Conservation (phyloP, 1,140 invertebrate species). For the Oscheius sp. region DNA sequence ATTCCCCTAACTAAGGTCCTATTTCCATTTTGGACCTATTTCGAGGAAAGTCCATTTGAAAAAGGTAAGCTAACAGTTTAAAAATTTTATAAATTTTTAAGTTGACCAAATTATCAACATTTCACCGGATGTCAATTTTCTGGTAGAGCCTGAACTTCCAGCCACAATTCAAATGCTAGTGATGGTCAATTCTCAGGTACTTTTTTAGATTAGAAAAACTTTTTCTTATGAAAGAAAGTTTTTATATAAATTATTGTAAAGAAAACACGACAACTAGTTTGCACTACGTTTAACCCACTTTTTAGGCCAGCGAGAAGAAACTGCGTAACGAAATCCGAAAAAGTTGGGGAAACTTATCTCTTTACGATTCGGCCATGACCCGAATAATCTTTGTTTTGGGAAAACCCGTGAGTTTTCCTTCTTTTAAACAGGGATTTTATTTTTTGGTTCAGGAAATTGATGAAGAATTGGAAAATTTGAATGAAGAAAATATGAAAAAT, state of each 20-base stretch:
- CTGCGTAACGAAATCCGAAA: neutral
- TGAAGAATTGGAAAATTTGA: neutral
- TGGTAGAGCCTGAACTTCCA: neutral
- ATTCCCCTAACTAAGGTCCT: neutral
- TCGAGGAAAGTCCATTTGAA: neutral
- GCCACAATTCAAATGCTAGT: neutral
- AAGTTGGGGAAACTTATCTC: neutral
- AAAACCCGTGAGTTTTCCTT: neutral
- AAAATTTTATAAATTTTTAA: neutral
- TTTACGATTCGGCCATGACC: neutral
- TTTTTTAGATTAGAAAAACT: too few relatives aligned
- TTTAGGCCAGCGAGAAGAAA: neutral
- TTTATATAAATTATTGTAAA: too few relatives aligned
- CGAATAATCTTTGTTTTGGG: neutral
- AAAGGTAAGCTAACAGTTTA: neutral
- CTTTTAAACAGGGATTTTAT: neutral
- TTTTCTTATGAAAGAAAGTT: too few relatives aligned
- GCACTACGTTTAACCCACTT: too few relatives aligned
- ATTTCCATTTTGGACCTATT: neutral
- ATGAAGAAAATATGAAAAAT: constrained; percentile 12
- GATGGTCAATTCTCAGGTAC: neutral
- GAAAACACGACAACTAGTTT: too few relatives aligned
- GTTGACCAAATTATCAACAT: neutral
- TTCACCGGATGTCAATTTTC: neutral
- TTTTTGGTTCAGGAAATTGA: neutral